Conservation (phyloP, 2,797 vertebrate species). For the Microchirus variegatus region DNA sequence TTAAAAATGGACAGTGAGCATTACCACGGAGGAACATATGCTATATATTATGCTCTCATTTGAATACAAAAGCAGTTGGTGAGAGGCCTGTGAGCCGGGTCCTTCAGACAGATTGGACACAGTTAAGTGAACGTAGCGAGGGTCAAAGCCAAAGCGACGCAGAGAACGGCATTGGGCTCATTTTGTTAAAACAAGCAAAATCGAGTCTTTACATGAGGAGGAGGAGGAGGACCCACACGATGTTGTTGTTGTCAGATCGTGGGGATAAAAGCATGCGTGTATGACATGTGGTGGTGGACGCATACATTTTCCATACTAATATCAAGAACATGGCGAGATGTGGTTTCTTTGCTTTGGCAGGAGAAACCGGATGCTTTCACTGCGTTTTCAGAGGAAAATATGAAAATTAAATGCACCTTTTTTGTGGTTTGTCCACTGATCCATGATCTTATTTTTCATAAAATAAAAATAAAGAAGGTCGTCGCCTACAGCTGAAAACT, state of each 20-base stretch:
- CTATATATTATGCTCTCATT: conserved; percentile 77
- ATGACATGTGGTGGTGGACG: conserved; percentile 22
- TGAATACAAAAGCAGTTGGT: conserved; percentile 80
- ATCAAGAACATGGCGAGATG: conserved; percentile 14
- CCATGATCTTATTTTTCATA: no score
- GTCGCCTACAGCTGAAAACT: no score
- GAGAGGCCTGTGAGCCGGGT: conserved; percentile 54
- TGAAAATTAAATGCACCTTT: no score
- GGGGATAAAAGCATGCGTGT: conserved; percentile 42
- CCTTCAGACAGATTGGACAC: conserved; percentile 75
- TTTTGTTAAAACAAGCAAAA: conserved; percentile 65
- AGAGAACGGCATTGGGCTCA: conserved; percentile 61
- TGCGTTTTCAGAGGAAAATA: no score
- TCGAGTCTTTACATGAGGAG: conserved; percentile 51
- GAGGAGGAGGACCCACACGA: conserved; percentile 52
- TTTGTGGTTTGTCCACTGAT: no score
- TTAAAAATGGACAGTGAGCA: conserved; percentile 79
- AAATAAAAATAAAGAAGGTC: no score
- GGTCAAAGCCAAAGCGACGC: conserved; percentile 56
- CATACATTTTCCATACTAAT: conserved; percentile 9
- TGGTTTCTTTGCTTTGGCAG: no score
- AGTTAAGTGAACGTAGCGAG: conserved; percentile 56
- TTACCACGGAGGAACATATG: conserved; percentile 71
- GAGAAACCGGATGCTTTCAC: no score
- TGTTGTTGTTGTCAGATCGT: conserved; percentile 47